Base-by-base conservation (phyloP, 2,113 vertebrate species). In the Cygnus atratus region DNA sequence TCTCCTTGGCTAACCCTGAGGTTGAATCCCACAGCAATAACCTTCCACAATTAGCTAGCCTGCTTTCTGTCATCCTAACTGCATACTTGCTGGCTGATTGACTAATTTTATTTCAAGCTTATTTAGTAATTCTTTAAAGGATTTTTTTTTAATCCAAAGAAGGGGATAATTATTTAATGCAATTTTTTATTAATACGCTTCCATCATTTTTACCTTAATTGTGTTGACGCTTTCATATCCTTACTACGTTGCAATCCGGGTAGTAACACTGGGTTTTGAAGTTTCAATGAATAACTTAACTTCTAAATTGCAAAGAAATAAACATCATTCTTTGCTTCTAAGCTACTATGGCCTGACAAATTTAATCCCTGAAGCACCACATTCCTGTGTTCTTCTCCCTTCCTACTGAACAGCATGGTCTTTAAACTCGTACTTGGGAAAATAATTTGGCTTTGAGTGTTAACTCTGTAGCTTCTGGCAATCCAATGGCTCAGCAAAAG, bases 51-150 rank as follows among this genome's bases (percentile, higher is more conserved):
- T 82, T 57, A 84, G 29, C 39, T 63, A 70, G 39, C 3, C 91
- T 86, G 55, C 44, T 77, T 96, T 86, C 75, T 86, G 31, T 90
- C 46, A 41, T 55, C 83, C 73, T 81, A 85, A 61, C 70, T 39
- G 26, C 54, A 62, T 33, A 43, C 33, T 29, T 50, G 20, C 41
- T 79, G 58, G 24, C 20, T 89, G 67, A 81, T 52, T 16, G 55
- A 44, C 62, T 87, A 41, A 80, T 83, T 95, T 91, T 80, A 73
- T 91, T 91, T 92, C 84, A 62, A 52, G 68, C 26, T 83, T 82
- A 62, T 85, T 76, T 62, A 22, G 39, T 90, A 90, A 94, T 70
- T 12, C 58, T 91, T 96, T 66, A 91, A 92, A 92, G 44, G 75
- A 70, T 89, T 93, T 92, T 92, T 91, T 92, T 54, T 54, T 7